phyloP scores from a whole-genome alignment of 2,888 invertebrate species.

The Agrotis ipsilon region DNA sequence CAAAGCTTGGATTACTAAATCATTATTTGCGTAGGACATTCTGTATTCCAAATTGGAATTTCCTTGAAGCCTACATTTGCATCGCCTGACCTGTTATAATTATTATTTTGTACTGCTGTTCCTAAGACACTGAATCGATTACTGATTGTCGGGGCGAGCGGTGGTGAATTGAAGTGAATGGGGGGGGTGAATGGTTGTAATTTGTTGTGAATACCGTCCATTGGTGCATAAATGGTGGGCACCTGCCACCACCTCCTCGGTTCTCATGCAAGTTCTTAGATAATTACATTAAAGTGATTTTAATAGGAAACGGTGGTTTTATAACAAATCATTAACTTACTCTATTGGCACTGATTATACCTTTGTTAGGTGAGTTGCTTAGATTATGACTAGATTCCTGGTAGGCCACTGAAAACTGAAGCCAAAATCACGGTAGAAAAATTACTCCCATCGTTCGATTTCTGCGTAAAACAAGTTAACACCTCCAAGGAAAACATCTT shows the following conservation, averaged over 20 bases:
- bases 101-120: constrained; percentile 36
- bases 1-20: constrained; percentile 1
- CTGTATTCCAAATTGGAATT: background rate
- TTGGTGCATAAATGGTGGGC: constrained; percentile 32
- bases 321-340: constrained; percentile 2
- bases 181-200: background rate
- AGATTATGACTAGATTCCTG: too few species aligned
- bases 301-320: background rate
- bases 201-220: background rate
- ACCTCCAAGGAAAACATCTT: too few species aligned
- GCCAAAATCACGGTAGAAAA: too few species aligned
- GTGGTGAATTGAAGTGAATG: background rate
- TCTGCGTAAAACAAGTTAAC: too few species aligned
- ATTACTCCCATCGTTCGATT: too few species aligned
- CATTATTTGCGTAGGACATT: constrained; percentile 17
- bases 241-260: constrained; percentile 25
- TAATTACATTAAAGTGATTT: constrained; percentile 37
- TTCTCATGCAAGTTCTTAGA: constrained; percentile 38
- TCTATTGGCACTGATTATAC: background rate
- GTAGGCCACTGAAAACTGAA: too few species aligned
- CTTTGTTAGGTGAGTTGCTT: too few species aligned
- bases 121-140: constrained; percentile 46
- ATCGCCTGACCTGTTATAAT: constrained; percentile 46
- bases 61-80: constrained; percentile 13
- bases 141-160: constrained; percentile 8